These are phyloP conservation scores for Balanococcus diminutus DNA, from an alignment of 2,888 invertebrate genomes.

Conservation along the genomic window DNA sequence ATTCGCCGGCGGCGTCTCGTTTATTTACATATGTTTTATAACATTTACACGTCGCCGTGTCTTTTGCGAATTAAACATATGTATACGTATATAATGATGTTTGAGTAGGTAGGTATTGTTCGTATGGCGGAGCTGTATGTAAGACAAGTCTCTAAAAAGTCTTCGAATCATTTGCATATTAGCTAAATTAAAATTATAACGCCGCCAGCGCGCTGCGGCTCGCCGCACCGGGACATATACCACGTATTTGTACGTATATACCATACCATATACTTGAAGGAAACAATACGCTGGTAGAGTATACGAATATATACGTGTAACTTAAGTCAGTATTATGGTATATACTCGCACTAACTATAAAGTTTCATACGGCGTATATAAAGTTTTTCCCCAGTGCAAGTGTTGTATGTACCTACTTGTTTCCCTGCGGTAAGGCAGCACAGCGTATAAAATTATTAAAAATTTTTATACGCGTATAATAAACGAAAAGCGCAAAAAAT, in stretches of 20 bases:
- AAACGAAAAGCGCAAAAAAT: neutral
- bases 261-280: neutral
- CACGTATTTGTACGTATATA: neutral
- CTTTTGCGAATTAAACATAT: constrained; percentile 1
- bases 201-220: neutral
- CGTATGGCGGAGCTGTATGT: neutral
- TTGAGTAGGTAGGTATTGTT: neutral
- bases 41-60: constrained; percentile 7
- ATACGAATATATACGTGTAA: neutral
- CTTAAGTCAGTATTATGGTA: neutral
- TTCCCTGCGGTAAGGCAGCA: neutral
- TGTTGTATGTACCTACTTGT: neutral
- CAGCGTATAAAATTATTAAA: neutral
- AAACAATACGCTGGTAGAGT: neutral
- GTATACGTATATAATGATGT: neutral
- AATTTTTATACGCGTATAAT: neutral
- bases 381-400: neutral
- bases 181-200: constrained; percentile 10
- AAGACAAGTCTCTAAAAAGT: neutral
- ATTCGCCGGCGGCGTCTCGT: neutral
- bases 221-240: no score
- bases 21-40: constrained; percentile 23
- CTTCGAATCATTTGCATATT: constrained; percentile 5
- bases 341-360: neutral
- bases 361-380: neutral